phyloP scores from a whole-genome alignment of 2,797 vertebrate species.

The Hydrocynus forskahlii region DNA sequence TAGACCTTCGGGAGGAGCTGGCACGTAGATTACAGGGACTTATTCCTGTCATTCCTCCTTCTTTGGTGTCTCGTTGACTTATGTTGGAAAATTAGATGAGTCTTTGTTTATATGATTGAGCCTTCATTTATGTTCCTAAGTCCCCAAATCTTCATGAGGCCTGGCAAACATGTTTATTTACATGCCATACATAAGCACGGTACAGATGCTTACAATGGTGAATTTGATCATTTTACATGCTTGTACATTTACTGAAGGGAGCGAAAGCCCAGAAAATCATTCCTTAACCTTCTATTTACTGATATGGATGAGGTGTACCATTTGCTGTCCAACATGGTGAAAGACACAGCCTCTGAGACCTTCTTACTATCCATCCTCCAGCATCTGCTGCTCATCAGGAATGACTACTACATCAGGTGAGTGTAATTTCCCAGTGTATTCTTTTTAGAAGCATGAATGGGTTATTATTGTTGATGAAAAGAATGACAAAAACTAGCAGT shows the following conservation, averaged over 20 bases:
- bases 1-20: conserved; percentile 62
- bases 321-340: conserved; percentile 95
- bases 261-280: background rate
- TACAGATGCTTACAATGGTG: too few relatives aligned
- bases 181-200: background rate
- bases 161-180: background rate
- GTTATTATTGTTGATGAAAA: too few relatives aligned
- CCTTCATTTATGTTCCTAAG: background rate
- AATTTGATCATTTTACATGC: background rate
- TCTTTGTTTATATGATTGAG: background rate
- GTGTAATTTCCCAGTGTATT: conserved; percentile 41
- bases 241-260: background rate
- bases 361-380: conserved; percentile 96
- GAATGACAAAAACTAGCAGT: too few relatives aligned
- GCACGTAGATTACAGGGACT: conserved; percentile 70
- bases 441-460: too few relatives aligned
- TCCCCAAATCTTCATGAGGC: background rate
- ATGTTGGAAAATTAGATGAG: conserved; percentile 52
- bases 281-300: conserved; percentile 71
- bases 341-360: conserved; percentile 89
- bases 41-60: conserved; percentile 59
- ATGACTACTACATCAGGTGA: conserved; percentile 96
- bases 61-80: conserved; percentile 64
- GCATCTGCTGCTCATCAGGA: conserved; percentile 95
- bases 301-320: conserved; percentile 96